Evolutionary conservation across 2,113 vertebrate species (phyloP).

Genomic region (Platichthys stellatus): DNA sequence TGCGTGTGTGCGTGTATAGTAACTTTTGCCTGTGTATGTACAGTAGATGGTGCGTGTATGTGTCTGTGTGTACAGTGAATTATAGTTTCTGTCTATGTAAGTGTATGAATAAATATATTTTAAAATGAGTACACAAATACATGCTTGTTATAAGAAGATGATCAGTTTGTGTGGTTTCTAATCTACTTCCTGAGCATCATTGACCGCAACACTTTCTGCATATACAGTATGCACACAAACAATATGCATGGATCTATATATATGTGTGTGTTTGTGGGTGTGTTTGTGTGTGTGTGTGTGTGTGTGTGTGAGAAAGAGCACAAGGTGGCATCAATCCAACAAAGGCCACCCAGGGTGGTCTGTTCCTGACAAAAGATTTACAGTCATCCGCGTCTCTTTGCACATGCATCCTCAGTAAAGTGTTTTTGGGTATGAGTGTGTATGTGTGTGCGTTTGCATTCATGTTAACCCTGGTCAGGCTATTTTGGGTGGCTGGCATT

Average conservation of each 20-base stretch:
- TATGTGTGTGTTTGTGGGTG: background rate
- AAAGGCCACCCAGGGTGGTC: background rate
- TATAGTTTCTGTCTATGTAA: slow-evolving; percentile 7
- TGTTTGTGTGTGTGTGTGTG: background rate
- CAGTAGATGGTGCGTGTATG: background rate
- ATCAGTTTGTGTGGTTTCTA: slow-evolving; percentile 14
- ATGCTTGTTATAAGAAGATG: slow-evolving; percentile 23
- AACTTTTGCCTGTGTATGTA: background rate
- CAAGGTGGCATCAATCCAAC: background rate
- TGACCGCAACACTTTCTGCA: background rate
- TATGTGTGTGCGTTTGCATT: background rate
- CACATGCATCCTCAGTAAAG: background rate
- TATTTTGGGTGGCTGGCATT: slow-evolving; percentile 58
- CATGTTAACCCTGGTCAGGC: slow-evolving; percentile 23
- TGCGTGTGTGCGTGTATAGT: background rate
- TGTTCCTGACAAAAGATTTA: background rate
- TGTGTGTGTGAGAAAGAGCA: background rate
- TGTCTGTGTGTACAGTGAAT: background rate
- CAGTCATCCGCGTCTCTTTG: background rate
- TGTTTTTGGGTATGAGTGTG: background rate
- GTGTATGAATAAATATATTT: slow-evolving; percentile 23
- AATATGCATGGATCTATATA: background rate
- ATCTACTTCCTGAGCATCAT: background rate
- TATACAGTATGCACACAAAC: too few relatives aligned
- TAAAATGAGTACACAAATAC: slow-evolving; percentile 24